These are phyloP conservation scores for Eueides isabella DNA, from an alignment of 1,140 invertebrate species.

Conservation along the genomic window DNA sequence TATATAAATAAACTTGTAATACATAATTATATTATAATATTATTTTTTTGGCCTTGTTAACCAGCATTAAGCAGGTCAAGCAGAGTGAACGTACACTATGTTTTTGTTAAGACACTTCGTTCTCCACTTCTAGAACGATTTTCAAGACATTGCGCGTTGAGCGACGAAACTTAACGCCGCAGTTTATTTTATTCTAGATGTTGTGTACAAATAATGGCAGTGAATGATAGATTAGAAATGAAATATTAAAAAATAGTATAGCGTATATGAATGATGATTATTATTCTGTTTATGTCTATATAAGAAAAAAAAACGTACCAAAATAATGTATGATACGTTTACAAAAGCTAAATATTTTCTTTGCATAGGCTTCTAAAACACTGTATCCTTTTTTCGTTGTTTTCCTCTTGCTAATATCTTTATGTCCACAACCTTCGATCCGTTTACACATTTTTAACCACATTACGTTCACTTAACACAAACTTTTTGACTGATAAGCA, in stretches of 20 bases:
- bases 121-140: neutral
- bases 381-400: neutral
- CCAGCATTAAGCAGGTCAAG: no score
- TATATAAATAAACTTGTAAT: conserved; percentile 15
- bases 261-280: neutral
- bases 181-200: no score
- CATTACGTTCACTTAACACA: conserved; percentile 24
- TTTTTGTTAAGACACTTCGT: no score
- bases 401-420: conserved; percentile 17
- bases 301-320: conserved; percentile 2
- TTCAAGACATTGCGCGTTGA: neutral
- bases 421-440: conserved; percentile 6
- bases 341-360: neutral
- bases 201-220: no score
- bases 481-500: conserved; percentile 12
- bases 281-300: neutral
- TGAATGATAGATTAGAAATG: no score
- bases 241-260: no score
- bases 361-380: neutral
- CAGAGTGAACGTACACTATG: no score
- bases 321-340: neutral
- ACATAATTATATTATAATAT: neutral
- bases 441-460: conserved; percentile 33
- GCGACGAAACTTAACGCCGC: no score
- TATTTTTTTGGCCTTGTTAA: no score